These are phyloP conservation scores for Ectropis crepuscularia DNA, from an alignment of 2,888 invertebrate genomes.

Conservation along the genomic window DNA sequence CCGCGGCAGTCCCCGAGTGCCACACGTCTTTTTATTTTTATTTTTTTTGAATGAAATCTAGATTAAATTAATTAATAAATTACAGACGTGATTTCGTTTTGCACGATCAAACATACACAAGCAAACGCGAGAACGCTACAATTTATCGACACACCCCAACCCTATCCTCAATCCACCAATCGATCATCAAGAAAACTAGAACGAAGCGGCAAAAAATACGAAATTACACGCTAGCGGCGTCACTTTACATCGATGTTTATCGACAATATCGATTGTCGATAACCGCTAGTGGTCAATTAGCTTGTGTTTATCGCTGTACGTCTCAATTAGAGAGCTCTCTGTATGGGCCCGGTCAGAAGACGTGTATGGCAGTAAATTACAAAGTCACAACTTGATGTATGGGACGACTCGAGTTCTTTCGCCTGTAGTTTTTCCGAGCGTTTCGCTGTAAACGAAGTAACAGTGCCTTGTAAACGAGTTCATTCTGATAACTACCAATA, in stretches of 20 bases:
- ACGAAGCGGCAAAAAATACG: constrained; percentile 51
- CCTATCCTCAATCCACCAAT: constrained; percentile 42
- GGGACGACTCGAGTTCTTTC: constrained; percentile 31
- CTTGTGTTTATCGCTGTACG: constrained; percentile 60
- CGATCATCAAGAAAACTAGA: constrained; percentile 60
- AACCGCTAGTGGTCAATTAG: constrained; percentile 56
- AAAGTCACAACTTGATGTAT: constrained; percentile 49
- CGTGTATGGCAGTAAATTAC: constrained; percentile 43
- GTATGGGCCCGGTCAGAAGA: constrained; percentile 35
- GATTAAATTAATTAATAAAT: no score
- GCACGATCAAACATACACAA: neutral
- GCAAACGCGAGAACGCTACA: constrained; percentile 11
- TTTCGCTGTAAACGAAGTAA: constrained; percentile 19
- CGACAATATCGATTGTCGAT: constrained; percentile 40
- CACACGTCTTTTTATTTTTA: no score
- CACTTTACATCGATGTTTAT: constrained; percentile 40
- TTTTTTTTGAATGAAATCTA: no score
- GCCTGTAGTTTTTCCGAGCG: constrained; percentile 27
- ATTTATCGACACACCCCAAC: constrained; percentile 34
- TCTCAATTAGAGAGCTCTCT: constrained; percentile 61
- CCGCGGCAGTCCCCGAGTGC: no score
- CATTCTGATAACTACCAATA: neutral
- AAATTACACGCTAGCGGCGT: constrained; percentile 61
- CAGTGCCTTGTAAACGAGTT: constrained; percentile 7
- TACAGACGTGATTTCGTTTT: neutral